Percentiles rank a stretch among this genome's conserved stretches.
Conservation (phyloP, 35 echinoderm and acorn worm species). For the Nesometra sesokonis region DNA sequence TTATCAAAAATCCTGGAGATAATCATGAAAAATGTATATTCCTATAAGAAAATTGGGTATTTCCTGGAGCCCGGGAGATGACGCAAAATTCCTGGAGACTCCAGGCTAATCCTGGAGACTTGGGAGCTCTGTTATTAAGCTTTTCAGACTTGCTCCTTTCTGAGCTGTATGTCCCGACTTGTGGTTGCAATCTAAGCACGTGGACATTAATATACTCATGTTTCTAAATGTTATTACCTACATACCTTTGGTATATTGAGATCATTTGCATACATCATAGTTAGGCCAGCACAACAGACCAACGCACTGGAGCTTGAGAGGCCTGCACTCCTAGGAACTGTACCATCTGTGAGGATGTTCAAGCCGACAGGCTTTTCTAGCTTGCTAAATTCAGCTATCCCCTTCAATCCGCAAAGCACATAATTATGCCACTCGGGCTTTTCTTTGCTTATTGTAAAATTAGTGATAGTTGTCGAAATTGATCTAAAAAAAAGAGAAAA, state of each 20-base stretch:
- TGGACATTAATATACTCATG: too few relatives aligned
- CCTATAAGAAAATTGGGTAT: too few relatives aligned
- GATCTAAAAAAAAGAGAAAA: conserved; percentile 14
- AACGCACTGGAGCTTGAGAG: conserved; percentile 92
- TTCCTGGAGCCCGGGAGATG: too few relatives aligned
- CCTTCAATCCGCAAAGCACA: conserved; percentile 78
- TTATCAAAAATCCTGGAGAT: too few relatives aligned
- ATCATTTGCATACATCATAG: conserved; percentile 69
- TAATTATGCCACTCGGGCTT: conserved; percentile 76
- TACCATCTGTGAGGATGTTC: conserved; percentile 55
- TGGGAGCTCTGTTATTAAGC: too few relatives aligned
- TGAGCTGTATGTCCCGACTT: too few relatives aligned
- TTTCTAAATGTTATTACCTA: too few relatives aligned
- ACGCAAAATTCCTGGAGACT: too few relatives aligned
- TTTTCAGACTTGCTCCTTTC: too few relatives aligned
- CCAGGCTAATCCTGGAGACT: too few relatives aligned
- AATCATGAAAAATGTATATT: too few relatives aligned
- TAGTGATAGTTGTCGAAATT: conserved; percentile 25
- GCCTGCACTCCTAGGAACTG: conserved; percentile 55
- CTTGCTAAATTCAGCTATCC: conserved; percentile 45
- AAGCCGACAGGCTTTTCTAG: conserved; percentile 34
- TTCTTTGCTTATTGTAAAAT: conserved; percentile 36
- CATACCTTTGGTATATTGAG: conserved; percentile 68
- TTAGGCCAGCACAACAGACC: conserved; percentile 78
- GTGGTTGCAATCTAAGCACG: too few relatives aligned